A percentile compares a stretch with the other conserved stretches of the same genome.
These are phyloP conservation scores for Tetramorium bicarinatum DNA, from an alignment of 2,888 invertebrate genomes.

Conservation along the genomic window DNA sequence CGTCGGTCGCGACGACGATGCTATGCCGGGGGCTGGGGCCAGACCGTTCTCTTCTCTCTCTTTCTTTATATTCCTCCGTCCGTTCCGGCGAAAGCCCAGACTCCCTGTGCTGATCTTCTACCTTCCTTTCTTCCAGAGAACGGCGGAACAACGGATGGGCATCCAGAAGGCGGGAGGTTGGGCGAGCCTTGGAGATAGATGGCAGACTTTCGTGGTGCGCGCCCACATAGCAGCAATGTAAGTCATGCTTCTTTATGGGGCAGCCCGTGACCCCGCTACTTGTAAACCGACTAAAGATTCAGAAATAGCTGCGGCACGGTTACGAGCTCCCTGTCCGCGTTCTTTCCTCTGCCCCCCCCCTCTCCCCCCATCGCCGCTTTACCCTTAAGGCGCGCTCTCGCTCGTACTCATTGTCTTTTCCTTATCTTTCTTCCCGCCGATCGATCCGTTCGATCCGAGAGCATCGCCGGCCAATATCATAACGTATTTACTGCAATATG, in stretches of 20 bases:
- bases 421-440: slow-evolving; percentile 46
- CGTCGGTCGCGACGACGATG: slow-evolving; percentile 32
- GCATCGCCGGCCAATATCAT: slow-evolving; percentile 65
- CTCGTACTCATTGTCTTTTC: slow-evolving; percentile 26
- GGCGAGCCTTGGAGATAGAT: slow-evolving; percentile 79
- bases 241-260: slow-evolving; percentile 85
- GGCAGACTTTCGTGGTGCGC: slow-evolving; percentile 81
- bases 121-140: slow-evolving; percentile 30
- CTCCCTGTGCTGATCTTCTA: slow-evolving; percentile 27
- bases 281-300: slow-evolving; percentile 85
- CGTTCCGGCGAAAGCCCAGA: slow-evolving; percentile 23
- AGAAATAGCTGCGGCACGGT: slow-evolving; percentile 81
- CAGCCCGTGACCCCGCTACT: slow-evolving; percentile 85
- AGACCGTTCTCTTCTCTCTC: slow-evolving; percentile 15
- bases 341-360: neutral
- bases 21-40: neutral
- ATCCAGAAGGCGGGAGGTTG: slow-evolving; percentile 71
- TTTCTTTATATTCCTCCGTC: slow-evolving; percentile 10
- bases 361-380: slow-evolving; percentile 18
- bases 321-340: slow-evolving; percentile 50
- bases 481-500: slow-evolving; percentile 77
- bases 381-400: slow-evolving; percentile 23
- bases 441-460: slow-evolving; percentile 66
- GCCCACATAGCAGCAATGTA: slow-evolving; percentile 84
- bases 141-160: slow-evolving; percentile 61